phyloP scores from a whole-genome alignment of 2,797 vertebrate species.

The Arremon brunneinucha region DNA sequence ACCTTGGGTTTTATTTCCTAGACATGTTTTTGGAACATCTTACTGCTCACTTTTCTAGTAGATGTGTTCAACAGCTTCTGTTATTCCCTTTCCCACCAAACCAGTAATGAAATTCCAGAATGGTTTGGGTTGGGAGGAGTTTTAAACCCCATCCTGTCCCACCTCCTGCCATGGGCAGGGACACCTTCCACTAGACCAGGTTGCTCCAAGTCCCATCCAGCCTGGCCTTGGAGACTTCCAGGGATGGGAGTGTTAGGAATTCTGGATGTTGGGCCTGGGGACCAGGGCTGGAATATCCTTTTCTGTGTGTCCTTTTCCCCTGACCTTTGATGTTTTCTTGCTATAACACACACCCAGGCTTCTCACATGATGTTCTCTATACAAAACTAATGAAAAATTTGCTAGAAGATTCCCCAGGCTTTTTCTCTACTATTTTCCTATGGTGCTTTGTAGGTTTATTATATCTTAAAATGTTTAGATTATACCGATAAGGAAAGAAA shows the following conservation, averaged over 20 bases:
- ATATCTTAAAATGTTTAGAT: neutral
- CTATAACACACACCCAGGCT: neutral
- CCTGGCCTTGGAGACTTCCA: neutral
- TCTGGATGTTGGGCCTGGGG: neutral
- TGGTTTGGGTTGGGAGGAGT: neutral
- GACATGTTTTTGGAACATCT: neutral
- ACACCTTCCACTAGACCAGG: neutral
- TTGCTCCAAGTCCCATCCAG: neutral
- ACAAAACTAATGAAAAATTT: neutral
- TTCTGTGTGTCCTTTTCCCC: neutral
- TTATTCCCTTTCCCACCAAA: neutral
- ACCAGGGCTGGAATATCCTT: neutral
- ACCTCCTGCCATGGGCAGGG: neutral
- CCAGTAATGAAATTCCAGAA: neutral
- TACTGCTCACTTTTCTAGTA: neutral
- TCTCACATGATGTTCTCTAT: neutral
- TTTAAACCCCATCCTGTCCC: neutral
- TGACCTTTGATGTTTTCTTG: neutral
- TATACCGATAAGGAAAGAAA: slow-evolving; percentile 15
- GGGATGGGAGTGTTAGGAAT: fast-evolving
- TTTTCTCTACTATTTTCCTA: neutral
- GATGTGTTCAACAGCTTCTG: neutral
- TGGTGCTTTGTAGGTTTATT: neutral
- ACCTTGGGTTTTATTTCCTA: neutral
- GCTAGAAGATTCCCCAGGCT: neutral